These are phyloP conservation scores for Spicauda simplicius DNA, from an alignment of 2,888 invertebrate genomes.

Conservation along the genomic window DNA sequence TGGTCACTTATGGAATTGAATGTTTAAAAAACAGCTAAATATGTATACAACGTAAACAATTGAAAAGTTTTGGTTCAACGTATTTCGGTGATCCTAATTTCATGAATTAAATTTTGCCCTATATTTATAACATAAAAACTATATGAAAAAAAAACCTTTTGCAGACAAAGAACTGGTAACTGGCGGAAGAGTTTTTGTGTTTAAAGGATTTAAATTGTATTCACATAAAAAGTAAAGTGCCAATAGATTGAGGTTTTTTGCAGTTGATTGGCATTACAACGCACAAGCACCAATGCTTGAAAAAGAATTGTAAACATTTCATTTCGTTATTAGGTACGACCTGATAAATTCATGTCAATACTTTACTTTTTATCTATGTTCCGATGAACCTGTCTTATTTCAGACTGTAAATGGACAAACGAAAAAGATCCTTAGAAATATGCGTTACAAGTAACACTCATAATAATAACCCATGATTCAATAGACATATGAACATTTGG, in stretches of 20 bases:
- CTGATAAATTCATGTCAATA: no score
- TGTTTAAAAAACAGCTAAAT: no score
- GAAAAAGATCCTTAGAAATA: not conserved
- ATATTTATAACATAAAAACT: no score
- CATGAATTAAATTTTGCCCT: no score
- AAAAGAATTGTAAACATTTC: no score
- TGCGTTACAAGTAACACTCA: not conserved
- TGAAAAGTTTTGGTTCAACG: no score
- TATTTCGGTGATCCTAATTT: no score
- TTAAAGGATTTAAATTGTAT: constrained; percentile 9
- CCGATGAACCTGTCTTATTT: not conserved
- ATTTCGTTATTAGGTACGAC: no score
- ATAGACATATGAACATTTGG: constrained; percentile 4
- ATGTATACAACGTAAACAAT: no score
- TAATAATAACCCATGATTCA: not conserved
- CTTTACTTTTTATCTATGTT: no score
- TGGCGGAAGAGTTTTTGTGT: constrained; percentile 25
- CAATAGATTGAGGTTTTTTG: constrained; percentile 6
- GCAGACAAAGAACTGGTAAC: constrained; percentile 26
- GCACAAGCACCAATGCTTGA: not conserved
- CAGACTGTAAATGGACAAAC: not conserved
- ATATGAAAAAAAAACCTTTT: not conserved
- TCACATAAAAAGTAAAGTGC: constrained; percentile 23
- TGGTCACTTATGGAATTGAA: no score
- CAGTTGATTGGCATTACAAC: not conserved